Base-by-base conservation (phyloP, 1,140 invertebrate genomes). In the Drosophila ogumai region DNA sequence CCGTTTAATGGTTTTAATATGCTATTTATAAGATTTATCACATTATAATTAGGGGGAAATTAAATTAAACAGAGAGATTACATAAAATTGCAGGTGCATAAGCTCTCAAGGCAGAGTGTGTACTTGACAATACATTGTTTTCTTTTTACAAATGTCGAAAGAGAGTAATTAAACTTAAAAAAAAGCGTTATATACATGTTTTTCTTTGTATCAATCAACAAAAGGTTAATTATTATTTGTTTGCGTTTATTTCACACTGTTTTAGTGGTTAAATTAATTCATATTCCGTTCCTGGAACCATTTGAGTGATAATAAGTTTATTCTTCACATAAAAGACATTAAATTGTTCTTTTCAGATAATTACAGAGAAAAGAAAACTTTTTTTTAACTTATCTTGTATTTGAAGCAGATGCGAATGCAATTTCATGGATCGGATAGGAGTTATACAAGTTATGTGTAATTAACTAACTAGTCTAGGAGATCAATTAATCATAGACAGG, bases 21-120 rank as follows among this genome's bases (percentile, higher is more conserved):
- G 78, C 78, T 86, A 85, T 66, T 69, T 78, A 75, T 57, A 71
- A 64, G 61, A 78, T 67, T 72, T 65, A 78, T 87, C 74, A 78
- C 52, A 55, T 85, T 86, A 80, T 81, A 82, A 68, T 84, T 76
- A 82, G 31, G 73, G 68, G 72, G 47, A 63, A 43, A 72, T 59
- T 67, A 59, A 68, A 76, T 43, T 61, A 75, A 75, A 75, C 44
- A 59, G 60, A 75, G 54, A 66, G 40, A 65, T 50, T 19, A 76
- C 85, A 84, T 80, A 65, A 87, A 90, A 90, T 90, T 86, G 87
- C 86, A 90, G 61, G 73, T 87, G 86, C 86, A 91, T 87, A 81
- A 79, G 81, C 73, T 80, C 38, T 60, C 54, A 69, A 54, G 34
- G 40, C 65, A 52, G 28, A 38, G n/a, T 43, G 22, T 57, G 55